Evolutionary conservation across 2,113 vertebrate genomes (phyloP).

Genomic region (Cyanocitta stelleri): DNA sequence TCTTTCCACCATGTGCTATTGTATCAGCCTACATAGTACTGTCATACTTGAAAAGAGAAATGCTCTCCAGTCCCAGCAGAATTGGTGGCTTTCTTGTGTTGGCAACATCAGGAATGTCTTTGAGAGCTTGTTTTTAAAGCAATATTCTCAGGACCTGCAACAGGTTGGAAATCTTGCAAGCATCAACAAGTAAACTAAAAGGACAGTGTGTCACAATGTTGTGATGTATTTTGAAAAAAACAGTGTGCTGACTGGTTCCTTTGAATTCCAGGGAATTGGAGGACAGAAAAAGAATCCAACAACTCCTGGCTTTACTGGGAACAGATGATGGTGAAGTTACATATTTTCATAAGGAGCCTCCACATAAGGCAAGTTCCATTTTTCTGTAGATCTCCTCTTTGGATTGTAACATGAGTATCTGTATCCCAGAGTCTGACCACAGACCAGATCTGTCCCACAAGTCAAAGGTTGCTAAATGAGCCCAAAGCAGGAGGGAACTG

Average conservation of each 20-base stretch:
- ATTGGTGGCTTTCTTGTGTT: neutral
- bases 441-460: neutral
- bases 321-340: constrained; percentile 84
- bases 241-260: neutral
- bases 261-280: constrained; percentile 84
- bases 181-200: neutral
- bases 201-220: neutral
- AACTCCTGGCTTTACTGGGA: constrained; percentile 85
- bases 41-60: neutral
- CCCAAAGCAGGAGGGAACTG: neutral
- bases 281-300: constrained; percentile 92
- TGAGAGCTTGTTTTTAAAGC: neutral
- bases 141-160: neutral
- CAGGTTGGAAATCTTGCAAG: neutral
- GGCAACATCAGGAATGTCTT: neutral
- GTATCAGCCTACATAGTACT: neutral
- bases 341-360: constrained; percentile 90
- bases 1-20: neutral
- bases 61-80: neutral
- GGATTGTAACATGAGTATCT: neutral
- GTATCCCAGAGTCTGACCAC: neutral
- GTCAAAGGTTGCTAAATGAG: neutral
- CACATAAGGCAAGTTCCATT: constrained; percentile 79
- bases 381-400: neutral
- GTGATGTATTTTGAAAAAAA: neutral